Evolutionary conservation across 2,888 invertebrate genomes (phyloP).

Genomic region (Danaus chrysippus): DNA sequence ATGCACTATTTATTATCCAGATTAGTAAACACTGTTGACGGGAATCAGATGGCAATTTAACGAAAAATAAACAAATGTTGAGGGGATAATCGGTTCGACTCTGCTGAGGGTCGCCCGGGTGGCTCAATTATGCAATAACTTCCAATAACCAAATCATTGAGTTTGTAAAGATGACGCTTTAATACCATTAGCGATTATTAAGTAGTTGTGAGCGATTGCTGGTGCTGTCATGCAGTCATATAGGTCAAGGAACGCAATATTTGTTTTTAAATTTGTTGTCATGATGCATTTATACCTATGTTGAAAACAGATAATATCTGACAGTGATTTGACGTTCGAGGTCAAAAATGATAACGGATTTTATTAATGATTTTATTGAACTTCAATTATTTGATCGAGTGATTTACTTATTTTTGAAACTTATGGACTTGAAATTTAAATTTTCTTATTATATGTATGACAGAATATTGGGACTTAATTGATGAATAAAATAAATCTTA

Average conservation of each 20-base stretch:
- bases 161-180: constrained; percentile 33
- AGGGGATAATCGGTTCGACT: constrained; percentile 52
- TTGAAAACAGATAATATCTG: no score
- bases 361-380: constrained; percentile 1
- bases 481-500: no score
- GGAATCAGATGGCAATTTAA: constrained; percentile 64
- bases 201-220: constrained; percentile 24
- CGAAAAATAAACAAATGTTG: constrained; percentile 64
- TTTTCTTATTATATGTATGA: background rate
- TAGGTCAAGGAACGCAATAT: constrained; percentile 11
- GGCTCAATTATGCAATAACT: constrained; percentile 74
- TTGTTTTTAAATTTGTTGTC: background rate
- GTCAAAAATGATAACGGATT: background rate
- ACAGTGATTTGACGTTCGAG: no score
- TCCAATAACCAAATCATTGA: constrained; percentile 59
- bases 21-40: constrained; percentile 46
- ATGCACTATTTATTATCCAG: constrained; percentile 14
- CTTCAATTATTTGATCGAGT: background rate
- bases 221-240: constrained; percentile 19
- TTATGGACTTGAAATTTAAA: background rate
- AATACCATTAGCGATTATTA: constrained; percentile 32
- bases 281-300: no score
- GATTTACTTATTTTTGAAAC: background rate
- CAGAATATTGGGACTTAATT: no score
- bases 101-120: constrained; percentile 65